Percentiles rank a stretch among this genome's conserved stretches.
Evolutionary conservation across 1,140 invertebrate species (phyloP).

Genomic region (Maconellicoccus hirsutus): DNA sequence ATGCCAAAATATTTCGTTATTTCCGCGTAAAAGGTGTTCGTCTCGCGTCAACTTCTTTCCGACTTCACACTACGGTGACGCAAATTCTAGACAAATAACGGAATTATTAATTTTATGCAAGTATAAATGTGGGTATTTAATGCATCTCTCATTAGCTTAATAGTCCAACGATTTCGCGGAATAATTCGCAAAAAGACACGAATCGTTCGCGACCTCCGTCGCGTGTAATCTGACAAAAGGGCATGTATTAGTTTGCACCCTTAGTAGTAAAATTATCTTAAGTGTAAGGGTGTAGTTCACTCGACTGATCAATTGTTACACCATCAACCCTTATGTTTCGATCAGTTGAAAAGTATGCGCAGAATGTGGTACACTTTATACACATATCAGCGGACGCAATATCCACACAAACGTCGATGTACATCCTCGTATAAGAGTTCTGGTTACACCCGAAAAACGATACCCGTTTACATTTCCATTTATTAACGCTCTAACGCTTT

Average conservation of each 20-base stretch:
- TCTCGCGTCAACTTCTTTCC: too few species aligned
- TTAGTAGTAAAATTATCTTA: not conserved
- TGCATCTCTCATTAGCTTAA: too few species aligned
- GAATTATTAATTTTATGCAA: too few species aligned
- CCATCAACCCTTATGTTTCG: constrained; percentile 18
- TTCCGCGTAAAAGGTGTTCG: too few species aligned
- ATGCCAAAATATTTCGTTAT: too few species aligned
- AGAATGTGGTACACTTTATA: not conserved
- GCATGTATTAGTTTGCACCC: not conserved
- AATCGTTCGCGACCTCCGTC: not conserved
- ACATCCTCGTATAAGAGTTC: not conserved
- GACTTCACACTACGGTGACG: too few species aligned
- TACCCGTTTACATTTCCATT: constrained; percentile 21
- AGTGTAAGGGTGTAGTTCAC: constrained; percentile 16
- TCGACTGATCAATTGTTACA: constrained; percentile 15
- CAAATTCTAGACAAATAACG: too few species aligned
- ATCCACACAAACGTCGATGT: too few species aligned
- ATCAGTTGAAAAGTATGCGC: constrained; percentile 3
- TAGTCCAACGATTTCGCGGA: too few species aligned
- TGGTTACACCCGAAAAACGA: not conserved
- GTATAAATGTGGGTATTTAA: too few species aligned
- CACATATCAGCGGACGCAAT: too few species aligned
- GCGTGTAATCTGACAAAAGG: not conserved
- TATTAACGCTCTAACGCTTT: constrained; percentile 18
- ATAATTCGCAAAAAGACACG: too few species aligned